Evolutionary conservation across 2,113 vertebrate genomes (phyloP).

Genomic region (Apteryx mantelli): DNA sequence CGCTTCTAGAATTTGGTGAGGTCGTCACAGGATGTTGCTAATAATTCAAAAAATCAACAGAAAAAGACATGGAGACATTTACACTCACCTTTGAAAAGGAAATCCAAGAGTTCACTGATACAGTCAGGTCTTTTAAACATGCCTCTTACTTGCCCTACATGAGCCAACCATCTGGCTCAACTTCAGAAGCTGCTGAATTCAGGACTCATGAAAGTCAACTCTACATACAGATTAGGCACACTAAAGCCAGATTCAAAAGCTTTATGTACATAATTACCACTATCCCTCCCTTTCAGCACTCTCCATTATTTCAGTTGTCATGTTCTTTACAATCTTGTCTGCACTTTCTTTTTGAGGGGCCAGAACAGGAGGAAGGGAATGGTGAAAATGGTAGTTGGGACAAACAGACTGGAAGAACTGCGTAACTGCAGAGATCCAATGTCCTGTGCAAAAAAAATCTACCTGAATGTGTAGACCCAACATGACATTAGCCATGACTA

Average conservation of each 20-base stretch:
- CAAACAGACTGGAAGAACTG: not conserved
- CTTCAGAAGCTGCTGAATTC: not conserved
- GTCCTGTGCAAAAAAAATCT: not conserved
- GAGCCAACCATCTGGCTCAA: not conserved
- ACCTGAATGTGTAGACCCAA: not conserved
- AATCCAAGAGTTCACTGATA: slow-evolving; percentile 6
- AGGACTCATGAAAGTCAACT: not conserved
- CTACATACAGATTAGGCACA: accelerated
- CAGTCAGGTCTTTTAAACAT: not conserved
- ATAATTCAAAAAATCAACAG: slow-evolving; percentile 32
- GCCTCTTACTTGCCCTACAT: not conserved
- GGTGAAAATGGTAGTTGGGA: not conserved
- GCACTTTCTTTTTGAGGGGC: not conserved
- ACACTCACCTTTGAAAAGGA: slow-evolving; percentile 37
- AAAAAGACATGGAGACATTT: slow-evolving; percentile 47
- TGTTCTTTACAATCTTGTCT: not conserved
- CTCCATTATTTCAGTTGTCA: not conserved
- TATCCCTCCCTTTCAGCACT: not conserved
- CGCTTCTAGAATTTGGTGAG: slow-evolving; percentile 63
- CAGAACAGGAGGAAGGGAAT: not conserved
- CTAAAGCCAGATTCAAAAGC: accelerated
- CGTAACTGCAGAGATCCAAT: not conserved
- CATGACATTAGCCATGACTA: no score
- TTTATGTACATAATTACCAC: not conserved
- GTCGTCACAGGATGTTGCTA: slow-evolving; percentile 62